Percentiles rank a stretch among this genome's conserved stretches.
Conservation (phyloP, 2,797 vertebrate genomes). For the Nannoperca obscura region DNA sequence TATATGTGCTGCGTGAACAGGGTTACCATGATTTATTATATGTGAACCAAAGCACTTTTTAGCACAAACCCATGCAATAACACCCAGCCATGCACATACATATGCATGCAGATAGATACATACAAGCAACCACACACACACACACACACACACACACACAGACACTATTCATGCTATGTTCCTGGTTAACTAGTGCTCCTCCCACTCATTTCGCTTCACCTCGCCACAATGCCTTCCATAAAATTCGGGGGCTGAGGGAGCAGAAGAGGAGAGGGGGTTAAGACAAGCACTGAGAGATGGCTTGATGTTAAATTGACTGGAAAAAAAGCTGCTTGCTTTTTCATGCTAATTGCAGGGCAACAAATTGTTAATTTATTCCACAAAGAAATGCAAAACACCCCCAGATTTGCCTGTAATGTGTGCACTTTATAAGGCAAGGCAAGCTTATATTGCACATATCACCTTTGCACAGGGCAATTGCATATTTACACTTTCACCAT, state of each 20-base stretch:
- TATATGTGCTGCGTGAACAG: constrained; percentile 6
- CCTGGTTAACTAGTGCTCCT: constrained; percentile 70
- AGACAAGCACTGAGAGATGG: constrained; percentile 69
- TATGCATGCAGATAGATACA: constrained; percentile 21
- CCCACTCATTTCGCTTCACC: constrained; percentile 74
- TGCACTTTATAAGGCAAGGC: neutral
- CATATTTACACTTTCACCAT: neutral
- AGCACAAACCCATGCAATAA: constrained; percentile 23
- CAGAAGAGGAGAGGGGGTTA: constrained; percentile 57
- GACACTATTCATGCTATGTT: constrained; percentile 52
- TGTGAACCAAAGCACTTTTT: constrained; percentile 32
- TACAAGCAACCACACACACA: constrained; percentile 37
- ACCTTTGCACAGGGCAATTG: constrained; percentile 7
- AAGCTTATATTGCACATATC: neutral
- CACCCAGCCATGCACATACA: neutral
- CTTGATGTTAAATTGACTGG: constrained; percentile 85
- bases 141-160: constrained; percentile 47
- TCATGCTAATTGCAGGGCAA: constrained; percentile 83
- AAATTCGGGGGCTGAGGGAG: constrained; percentile 61
- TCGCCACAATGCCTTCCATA: constrained; percentile 75
- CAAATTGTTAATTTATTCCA: constrained; percentile 87
- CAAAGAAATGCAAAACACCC: constrained; percentile 59
- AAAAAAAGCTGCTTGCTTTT: constrained; percentile 81
- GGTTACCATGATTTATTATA: constrained; percentile 38
- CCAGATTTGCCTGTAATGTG: constrained; percentile 28